phyloP scores from a whole-genome alignment of 2,888 invertebrate species.

The Pollenia angustigena region DNA sequence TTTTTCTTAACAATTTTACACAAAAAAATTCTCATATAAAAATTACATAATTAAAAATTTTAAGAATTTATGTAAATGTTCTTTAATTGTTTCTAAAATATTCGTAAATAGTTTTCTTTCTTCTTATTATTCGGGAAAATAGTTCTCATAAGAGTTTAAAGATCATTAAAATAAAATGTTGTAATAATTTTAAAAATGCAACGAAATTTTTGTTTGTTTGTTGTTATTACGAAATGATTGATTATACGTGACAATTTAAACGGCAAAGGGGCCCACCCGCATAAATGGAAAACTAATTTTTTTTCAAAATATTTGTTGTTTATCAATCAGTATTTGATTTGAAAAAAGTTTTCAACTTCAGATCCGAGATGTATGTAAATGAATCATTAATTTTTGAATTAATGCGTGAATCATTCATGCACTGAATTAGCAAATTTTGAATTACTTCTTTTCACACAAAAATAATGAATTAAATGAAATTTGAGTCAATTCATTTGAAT shows the following conservation, averaged over 20 bases:
- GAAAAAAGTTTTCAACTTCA: too few species aligned
- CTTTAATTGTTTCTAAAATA: too few species aligned
- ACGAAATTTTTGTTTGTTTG: background rate
- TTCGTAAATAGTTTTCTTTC: too few species aligned
- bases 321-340: too few species aligned
- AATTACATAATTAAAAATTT: constrained; percentile 6
- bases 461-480: too few species aligned
- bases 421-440: too few species aligned
- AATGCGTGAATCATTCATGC: too few species aligned
- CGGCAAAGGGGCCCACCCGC: constrained; percentile 16
- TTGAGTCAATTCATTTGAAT: too few species aligned
- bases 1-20: constrained; percentile 1
- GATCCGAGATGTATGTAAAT: too few species aligned
- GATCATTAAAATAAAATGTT: background rate
- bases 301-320: too few species aligned
- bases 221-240: constrained; percentile 25
- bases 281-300: background rate
- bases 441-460: too few species aligned
- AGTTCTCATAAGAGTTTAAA: constrained; percentile 5
- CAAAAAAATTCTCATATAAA: constrained; percentile 12
- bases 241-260: constrained; percentile 35
- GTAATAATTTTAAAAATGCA: background rate
- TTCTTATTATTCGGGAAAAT: background rate
- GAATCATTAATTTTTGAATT: too few species aligned
- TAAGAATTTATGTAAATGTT: constrained; percentile 33